Evolutionary conservation across 2,113 vertebrate genomes (phyloP).

Genomic region (Tursiops truncatus): DNA sequence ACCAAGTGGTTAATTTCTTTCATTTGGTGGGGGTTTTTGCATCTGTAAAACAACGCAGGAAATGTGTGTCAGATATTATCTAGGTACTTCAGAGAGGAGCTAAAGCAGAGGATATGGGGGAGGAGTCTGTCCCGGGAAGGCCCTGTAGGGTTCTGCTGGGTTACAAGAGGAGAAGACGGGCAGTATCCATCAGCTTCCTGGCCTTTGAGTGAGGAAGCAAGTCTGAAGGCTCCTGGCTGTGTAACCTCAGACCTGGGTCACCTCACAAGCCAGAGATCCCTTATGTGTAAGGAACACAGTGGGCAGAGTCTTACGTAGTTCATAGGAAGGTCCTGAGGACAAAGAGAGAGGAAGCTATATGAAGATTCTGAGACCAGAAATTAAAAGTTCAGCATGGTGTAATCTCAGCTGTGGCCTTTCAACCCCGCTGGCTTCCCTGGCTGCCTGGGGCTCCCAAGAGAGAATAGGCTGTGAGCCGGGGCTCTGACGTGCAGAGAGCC

Average conservation of each 20-base stretch:
- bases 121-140: background rate
- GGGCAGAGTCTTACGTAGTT: background rate
- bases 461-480: background rate
- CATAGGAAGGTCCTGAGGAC: background rate
- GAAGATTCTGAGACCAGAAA: background rate
- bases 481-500: background rate
- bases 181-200: background rate
- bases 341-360: background rate
- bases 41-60: background rate
- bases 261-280: background rate
- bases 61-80: background rate
- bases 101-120: background rate
- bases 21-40: background rate
- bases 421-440: background rate
- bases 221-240: background rate
- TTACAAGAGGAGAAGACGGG: background rate
- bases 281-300: background rate
- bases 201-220: background rate
- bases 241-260: background rate
- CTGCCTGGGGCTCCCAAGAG: background rate
- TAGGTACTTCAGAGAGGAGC: background rate
- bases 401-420: background rate
- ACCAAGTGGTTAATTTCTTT: background rate
- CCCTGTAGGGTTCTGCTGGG: background rate
- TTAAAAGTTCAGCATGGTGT: rapidly evolving